Base-by-base conservation (phyloP, 1,140 invertebrate genomes). In the Panulirus ornatus region DNA sequence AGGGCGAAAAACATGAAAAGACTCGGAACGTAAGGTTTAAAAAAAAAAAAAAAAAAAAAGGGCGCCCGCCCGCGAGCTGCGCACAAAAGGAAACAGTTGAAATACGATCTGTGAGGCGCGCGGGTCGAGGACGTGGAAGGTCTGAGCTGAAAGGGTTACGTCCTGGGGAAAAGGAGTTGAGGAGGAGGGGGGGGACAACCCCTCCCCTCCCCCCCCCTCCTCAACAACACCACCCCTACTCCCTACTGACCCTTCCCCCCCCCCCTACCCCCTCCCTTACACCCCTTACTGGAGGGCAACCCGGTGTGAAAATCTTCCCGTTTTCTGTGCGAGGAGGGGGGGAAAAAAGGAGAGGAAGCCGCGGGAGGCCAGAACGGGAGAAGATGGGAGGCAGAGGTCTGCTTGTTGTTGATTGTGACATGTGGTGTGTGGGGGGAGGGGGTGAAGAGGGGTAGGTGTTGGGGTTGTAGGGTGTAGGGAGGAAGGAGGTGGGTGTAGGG, bases 31-130 rank as follows among this genome's bases (percentile, higher is more conserved):
- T 38, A 82, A 75, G 83, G 70, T 75, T 34, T 54, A 81, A 81
- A 81, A n/a, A n/a, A n/a, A n/a, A n/a, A 27, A 70, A 34, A 34
- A 70, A 70, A 70, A 30, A 70, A 30, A 70, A 70, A 70, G 66
- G 11, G 5, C 66, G 14, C 44, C 44, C 71, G 34, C 47, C 70
- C 16, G 30, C 14, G 44, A 70, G 70, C 47, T 6, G 51, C 44
- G 34, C 71, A 86, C 84, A 86, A 86, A 86, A 76, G 84, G 71
- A 86, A 76, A 86, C 84, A 86, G 84, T 86, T 86, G 84, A 76
- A 86, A 86, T 86, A 86, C 84, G 71, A 86, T 76, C 84, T 71
- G n/a, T 27, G 44, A 36, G 42, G 66, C 38, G 70, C 66, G 70
- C 19, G 38, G 9, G n/a, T 6, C 5, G 40, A 34, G 8, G 66